These are phyloP conservation scores for Drosophila quadrilineata DNA, from an alignment of 1,140 invertebrate species.

Conservation along the genomic window DNA sequence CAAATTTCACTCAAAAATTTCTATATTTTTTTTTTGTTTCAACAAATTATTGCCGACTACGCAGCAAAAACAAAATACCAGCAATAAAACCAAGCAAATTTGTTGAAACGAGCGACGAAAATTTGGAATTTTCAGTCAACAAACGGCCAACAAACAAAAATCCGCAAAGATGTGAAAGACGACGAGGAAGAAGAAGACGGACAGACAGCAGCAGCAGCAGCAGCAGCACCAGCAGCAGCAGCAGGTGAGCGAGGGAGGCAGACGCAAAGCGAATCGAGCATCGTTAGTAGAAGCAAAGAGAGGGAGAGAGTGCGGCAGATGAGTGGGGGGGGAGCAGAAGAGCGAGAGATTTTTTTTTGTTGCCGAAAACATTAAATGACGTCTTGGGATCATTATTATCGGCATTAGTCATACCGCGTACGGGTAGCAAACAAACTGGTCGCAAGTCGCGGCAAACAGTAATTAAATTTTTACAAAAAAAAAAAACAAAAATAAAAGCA, in stretches of 20 bases:
- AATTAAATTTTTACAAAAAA: constrained; percentile 21
- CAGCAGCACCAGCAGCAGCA: constrained; percentile 16
- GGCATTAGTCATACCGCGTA: constrained; percentile 19
- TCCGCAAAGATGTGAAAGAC: too few species aligned
- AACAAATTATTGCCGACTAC: too few species aligned
- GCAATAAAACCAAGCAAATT: too few species aligned
- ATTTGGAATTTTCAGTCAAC: too few species aligned
- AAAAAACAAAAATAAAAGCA: neutral
- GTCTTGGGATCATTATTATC: constrained; percentile 26
- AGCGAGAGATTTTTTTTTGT: too few species aligned
- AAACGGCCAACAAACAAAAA: constrained; percentile 1
- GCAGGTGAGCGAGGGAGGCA: neutral
- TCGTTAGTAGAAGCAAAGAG: neutral
- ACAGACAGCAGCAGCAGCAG: too few species aligned
- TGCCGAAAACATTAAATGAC: constrained; percentile 19
- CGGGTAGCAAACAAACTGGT: constrained; percentile 8
- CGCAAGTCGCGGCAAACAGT: constrained; percentile 9
- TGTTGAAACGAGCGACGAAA: too few species aligned
- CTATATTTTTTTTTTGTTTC: too few species aligned
- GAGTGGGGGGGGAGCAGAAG: neutral
- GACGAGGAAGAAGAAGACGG: too few species aligned
- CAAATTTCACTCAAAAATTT: too few species aligned
- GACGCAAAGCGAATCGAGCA: too few species aligned
- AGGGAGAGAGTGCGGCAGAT: neutral
- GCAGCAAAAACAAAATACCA: too few species aligned